phyloP scores from a whole-genome alignment of 1,140 invertebrate species.

The Delia radicum region DNA sequence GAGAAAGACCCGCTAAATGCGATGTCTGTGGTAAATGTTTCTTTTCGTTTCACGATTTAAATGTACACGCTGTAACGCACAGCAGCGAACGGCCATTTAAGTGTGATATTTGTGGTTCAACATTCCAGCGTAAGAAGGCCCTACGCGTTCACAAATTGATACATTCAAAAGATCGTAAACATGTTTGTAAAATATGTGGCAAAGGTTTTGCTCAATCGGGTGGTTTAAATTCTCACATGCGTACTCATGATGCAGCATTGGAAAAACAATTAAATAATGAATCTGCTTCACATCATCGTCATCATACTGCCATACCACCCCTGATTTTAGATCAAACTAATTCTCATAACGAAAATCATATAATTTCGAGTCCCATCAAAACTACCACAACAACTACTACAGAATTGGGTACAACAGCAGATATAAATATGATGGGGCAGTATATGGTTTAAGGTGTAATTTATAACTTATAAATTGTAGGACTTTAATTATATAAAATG shows the following conservation, averaged over 20 bases:
- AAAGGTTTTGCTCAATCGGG: slow-evolving; percentile 63
- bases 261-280: background rate
- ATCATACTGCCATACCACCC: background rate
- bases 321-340: background rate
- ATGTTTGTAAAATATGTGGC: slow-evolving; percentile 60
- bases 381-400: background rate
- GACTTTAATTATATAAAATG: background rate
- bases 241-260: slow-evolving; percentile 51
- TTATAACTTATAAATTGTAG: background rate
- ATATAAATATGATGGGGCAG: background rate
- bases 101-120: slow-evolving; percentile 58
- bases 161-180: slow-evolving; percentile 60
- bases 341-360: background rate
- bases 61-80: slow-evolving; percentile 56
- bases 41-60: slow-evolving; percentile 47
- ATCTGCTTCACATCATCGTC: background rate
- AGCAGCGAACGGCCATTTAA: slow-evolving; percentile 58
- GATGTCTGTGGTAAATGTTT: slow-evolving; percentile 48
- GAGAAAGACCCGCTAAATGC: slow-evolving; percentile 77
- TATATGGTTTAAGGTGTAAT: background rate
- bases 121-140: slow-evolving; percentile 48
- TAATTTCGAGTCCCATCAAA: background rate
- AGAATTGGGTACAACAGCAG: background rate
- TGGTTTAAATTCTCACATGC: slow-evolving; percentile 60
- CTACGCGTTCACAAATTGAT: slow-evolving; percentile 48